Conservation (phyloP, 2,797 vertebrate genomes). For the Microhierax caerulescens region DNA sequence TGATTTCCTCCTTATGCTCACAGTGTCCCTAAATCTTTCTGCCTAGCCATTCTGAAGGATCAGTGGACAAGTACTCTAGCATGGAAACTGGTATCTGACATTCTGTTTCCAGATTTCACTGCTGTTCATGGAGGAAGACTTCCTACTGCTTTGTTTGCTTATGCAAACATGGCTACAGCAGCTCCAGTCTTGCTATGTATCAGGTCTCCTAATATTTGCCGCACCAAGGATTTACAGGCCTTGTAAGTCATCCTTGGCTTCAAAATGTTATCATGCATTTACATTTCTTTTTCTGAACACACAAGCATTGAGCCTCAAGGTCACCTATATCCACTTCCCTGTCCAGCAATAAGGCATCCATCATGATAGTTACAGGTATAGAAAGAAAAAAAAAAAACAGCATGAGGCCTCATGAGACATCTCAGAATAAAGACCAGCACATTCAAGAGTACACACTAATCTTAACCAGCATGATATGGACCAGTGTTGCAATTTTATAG, state of each 20-base stretch:
- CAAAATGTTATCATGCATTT: background rate
- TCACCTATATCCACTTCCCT: background rate
- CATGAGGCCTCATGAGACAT: background rate
- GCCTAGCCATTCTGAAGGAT: background rate
- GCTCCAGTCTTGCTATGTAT: background rate
- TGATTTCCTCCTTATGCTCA: background rate
- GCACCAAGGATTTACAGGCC: background rate
- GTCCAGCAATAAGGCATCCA: background rate
- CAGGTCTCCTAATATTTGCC: background rate
- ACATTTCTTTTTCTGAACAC: background rate
- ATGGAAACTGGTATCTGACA: background rate
- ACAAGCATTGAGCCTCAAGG: background rate
- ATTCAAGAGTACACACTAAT: background rate
- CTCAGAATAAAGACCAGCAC: background rate
- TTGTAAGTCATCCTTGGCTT: background rate
- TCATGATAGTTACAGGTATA: accelerated
- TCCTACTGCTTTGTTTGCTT: background rate
- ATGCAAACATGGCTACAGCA: background rate
- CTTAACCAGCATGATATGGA: background rate
- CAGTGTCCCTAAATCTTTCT: background rate
- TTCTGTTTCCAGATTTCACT: background rate
- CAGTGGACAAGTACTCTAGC: background rate
- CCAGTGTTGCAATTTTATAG: background rate
- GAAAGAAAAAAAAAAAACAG: background rate
- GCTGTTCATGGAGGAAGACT: background rate